A percentile compares a stretch with the other conserved stretches of the same genome.
These are phyloP conservation scores for Caprella mutica DNA, from an alignment of 2,888 invertebrate genomes.

Conservation along the genomic window DNA sequence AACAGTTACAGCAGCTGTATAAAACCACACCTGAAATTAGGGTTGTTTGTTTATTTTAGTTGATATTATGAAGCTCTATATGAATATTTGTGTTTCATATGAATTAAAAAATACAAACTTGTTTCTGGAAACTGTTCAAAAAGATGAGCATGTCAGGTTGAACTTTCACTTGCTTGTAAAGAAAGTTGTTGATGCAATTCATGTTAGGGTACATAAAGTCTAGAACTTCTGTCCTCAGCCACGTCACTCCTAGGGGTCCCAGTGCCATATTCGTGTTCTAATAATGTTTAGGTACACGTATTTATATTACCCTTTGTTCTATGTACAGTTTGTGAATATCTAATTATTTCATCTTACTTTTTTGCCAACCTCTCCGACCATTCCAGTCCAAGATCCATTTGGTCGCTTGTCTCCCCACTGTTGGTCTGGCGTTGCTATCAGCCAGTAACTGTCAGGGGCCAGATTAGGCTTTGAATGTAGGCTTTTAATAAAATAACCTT, in stretches of 20 bases:
- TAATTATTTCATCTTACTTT: too few relatives aligned
- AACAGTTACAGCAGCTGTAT: too few relatives aligned
- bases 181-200: conserved; percentile 5
- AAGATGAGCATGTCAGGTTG: conserved; percentile 8
- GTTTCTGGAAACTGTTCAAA: background rate
- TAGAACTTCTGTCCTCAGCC: background rate
- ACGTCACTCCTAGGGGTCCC: conserved; percentile 1
- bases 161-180: background rate
- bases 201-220: background rate
- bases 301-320: background rate
- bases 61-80: too few relatives aligned
- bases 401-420: conserved; percentile 10
- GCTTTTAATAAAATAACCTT: too few relatives aligned
- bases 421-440: background rate
- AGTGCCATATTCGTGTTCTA: background rate
- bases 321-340: too few relatives aligned
- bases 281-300: background rate
- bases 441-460: too few relatives aligned
- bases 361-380: conserved; percentile 3
- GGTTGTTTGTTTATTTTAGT: too few relatives aligned
- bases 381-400: conserved; percentile 5
- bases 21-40: too few relatives aligned
- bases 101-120: too few relatives aligned
- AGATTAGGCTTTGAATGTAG: too few relatives aligned
- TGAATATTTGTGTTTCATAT: too few relatives aligned